Evolutionary conservation across 2,888 invertebrate genomes (phyloP).

Genomic region (Dolomedes plantarius): DNA sequence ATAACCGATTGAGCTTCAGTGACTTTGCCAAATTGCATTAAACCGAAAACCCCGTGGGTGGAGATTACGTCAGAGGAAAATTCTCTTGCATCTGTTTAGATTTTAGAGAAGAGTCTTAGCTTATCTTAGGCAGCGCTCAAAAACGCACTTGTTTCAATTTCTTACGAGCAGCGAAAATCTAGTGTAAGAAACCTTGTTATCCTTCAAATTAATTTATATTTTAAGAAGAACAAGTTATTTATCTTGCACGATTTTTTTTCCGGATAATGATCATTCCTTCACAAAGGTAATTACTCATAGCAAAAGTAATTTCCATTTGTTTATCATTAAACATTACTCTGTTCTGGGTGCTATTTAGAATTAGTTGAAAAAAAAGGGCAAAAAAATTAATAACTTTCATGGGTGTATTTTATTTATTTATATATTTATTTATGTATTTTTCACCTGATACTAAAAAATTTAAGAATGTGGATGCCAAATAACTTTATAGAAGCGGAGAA

Average conservation of each 20-base stretch:
- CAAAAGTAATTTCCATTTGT: too few relatives aligned
- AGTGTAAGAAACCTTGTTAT: background rate
- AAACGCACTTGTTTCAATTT: too few relatives aligned
- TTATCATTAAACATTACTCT: too few relatives aligned
- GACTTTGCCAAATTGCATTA: constrained; percentile 54
- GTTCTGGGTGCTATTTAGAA: too few relatives aligned
- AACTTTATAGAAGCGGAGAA: too few relatives aligned
- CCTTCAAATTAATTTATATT: background rate
- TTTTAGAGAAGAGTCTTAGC: background rate
- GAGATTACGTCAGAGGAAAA: constrained; percentile 15
- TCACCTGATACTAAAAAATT: too few relatives aligned
- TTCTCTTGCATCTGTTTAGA: constrained; percentile 19
- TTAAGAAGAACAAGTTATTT: background rate
- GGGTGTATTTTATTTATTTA: too few relatives aligned
- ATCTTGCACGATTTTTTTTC: background rate
- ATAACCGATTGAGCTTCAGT: constrained; percentile 16
- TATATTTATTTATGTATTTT: too few relatives aligned
- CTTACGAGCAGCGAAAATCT: background rate
- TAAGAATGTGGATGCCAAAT: too few relatives aligned
- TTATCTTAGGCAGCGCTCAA: background rate
- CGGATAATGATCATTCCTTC: background rate
- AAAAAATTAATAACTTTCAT: too few relatives aligned
- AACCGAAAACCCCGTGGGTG: constrained; percentile 25
- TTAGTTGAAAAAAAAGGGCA: too few relatives aligned
- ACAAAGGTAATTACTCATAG: background rate